These are phyloP conservation scores for Diachasma alloeum DNA, from an alignment of 1,140 invertebrate species.

Conservation along the genomic window DNA sequence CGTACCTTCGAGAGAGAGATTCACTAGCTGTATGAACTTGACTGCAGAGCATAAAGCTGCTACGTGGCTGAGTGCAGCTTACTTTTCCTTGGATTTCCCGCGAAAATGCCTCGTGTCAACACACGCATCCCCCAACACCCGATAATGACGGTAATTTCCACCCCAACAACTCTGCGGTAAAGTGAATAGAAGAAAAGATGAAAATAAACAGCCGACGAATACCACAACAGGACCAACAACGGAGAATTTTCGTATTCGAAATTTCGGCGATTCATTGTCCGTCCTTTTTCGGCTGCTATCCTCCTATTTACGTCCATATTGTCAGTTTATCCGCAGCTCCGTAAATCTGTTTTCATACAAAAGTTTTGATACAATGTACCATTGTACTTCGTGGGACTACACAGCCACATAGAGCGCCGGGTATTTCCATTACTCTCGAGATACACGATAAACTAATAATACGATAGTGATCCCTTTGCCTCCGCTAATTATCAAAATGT, in stretches of 20 bases:
- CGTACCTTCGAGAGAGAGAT: conserved; percentile 30
- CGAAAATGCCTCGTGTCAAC: not conserved
- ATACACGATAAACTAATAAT: not conserved
- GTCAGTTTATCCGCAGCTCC: conserved; percentile 44
- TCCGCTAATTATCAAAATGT: not conserved
- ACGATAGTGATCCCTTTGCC: not conserved
- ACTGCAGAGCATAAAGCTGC: conserved; percentile 44
- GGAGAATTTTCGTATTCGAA: not conserved
- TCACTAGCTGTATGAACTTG: conserved; percentile 17
- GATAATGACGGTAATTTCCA: not conserved
- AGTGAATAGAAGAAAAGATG: not conserved
- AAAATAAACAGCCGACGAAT: not conserved
- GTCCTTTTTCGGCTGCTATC: not conserved
- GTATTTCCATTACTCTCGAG: conserved; percentile 7
- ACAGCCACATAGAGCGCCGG: not conserved
- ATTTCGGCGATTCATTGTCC: not conserved
- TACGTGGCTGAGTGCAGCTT: conserved; percentile 49
- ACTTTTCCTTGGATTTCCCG: conserved; percentile 14
- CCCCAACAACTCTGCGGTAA: not conserved
- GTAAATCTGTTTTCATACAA: conserved; percentile 51
- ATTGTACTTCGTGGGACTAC: conserved; percentile 35
- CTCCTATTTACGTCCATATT: conserved; percentile 23
- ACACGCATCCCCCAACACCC: not conserved
- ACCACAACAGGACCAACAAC: not conserved
- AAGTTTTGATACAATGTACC: conserved; percentile 47